Conservation (phyloP, 2,113 vertebrate genomes). For the Glareola pratincola region DNA sequence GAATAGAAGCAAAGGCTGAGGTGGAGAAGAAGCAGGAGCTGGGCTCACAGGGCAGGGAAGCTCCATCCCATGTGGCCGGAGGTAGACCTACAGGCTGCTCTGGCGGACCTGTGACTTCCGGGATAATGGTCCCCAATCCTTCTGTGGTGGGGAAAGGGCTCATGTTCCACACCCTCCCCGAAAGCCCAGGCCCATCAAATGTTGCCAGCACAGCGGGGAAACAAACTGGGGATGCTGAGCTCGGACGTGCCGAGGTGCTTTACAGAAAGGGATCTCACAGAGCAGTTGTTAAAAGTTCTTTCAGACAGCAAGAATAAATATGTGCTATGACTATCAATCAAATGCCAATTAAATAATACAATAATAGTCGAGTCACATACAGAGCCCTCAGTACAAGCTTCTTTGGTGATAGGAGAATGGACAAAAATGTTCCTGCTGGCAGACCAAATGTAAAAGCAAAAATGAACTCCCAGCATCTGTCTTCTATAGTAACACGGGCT, state of each 20-base stretch:
- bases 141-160: background rate
- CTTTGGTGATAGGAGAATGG: background rate
- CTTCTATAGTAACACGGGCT: background rate
- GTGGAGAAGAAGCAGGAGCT: background rate
- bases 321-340: background rate
- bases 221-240: background rate
- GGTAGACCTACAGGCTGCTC: fast-evolving
- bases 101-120: background rate
- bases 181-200: background rate
- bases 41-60: background rate
- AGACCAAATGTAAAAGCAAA: background rate
- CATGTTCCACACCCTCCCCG: fast-evolving
- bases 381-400: background rate
- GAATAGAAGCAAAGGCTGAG: background rate
- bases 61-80: background rate
- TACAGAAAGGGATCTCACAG: background rate
- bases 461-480: background rate
- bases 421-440: background rate
- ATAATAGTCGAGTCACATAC: background rate
- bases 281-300: background rate
- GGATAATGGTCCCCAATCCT: fast-evolving
- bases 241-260: background rate
- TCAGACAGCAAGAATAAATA: background rate
- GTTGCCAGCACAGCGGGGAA: fast-evolving
- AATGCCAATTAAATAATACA: background rate